Conservation (phyloP, 1,140 invertebrate species). For the Fopius arisanus region DNA sequence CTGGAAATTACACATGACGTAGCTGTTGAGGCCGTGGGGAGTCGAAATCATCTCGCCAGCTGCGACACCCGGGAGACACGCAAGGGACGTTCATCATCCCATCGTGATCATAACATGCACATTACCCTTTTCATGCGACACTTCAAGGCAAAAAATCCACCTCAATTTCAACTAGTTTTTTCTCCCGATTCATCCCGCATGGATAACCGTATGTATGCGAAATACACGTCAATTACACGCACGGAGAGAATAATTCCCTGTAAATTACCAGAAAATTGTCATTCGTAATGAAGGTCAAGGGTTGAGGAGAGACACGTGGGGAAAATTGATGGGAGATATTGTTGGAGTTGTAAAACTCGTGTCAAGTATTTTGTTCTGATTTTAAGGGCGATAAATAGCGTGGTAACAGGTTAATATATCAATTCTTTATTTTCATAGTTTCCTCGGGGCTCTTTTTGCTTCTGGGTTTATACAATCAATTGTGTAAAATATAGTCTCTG, state of each 20-base stretch:
- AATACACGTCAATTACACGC: too few species aligned
- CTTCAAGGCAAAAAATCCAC: too few species aligned
- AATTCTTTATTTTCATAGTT: background rate
- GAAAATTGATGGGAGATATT: background rate
- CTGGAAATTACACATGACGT: constrained; percentile 1
- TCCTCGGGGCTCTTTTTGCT: background rate
- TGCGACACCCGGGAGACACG: background rate
- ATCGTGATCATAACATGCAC: background rate
- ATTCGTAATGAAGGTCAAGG: too few species aligned
- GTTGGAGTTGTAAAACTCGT: background rate
- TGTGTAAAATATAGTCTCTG: background rate
- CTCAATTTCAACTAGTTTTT: too few species aligned
- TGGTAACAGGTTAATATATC: constrained; percentile 5
- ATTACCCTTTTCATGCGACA: background rate
- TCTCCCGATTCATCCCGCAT: too few species aligned
- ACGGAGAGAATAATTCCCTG: too few species aligned
- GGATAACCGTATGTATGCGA: too few species aligned
- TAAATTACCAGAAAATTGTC: too few species aligned
- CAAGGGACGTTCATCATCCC: background rate
- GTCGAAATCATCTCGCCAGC: background rate
- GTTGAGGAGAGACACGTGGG: background rate
- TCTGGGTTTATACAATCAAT: too few species aligned
- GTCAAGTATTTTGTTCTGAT: background rate
- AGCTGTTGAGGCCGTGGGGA: background rate
- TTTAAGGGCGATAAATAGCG: background rate